A percentile compares a stretch with the other conserved stretches of the same genome.
phyloP scores from a whole-genome alignment of 2,113 vertebrate species.

The Kryptolebias marmoratus region DNA sequence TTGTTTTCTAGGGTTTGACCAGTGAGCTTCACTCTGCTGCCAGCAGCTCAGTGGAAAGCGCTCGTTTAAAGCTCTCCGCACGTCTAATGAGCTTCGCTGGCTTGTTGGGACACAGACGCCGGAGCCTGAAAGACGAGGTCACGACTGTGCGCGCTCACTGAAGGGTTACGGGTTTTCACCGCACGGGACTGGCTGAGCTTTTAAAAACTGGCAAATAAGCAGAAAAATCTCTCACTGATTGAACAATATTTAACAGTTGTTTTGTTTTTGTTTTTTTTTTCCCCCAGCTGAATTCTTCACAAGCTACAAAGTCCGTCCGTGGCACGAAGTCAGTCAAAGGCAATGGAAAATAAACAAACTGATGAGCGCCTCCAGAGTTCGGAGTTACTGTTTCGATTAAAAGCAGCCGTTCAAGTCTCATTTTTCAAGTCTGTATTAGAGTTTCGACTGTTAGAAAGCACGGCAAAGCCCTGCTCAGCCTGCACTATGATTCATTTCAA shows the following conservation, averaged over 20 bases:
- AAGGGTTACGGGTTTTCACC: conserved; percentile 8
- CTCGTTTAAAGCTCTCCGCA: too few relatives aligned
- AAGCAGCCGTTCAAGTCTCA: neutral
- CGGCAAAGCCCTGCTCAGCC: too few relatives aligned
- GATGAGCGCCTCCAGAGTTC: neutral
- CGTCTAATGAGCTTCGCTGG: neutral
- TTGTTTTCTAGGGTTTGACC: conserved; percentile 27
- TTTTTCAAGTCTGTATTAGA: too few relatives aligned
- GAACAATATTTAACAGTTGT: conserved; percentile 12
- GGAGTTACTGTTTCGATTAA: neutral
- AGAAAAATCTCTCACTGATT: conserved; percentile 10
- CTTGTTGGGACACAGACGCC: too few relatives aligned
- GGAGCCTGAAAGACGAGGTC: neutral
- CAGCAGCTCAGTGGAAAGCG: neutral
- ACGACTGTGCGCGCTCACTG: neutral
- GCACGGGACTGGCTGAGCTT: conserved; percentile 1
- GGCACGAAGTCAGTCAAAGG: neutral
- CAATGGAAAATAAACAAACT: neutral
- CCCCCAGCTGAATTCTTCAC: neutral
- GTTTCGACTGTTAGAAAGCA: too few relatives aligned
- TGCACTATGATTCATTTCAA: too few relatives aligned
- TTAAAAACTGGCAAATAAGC: conserved; percentile 11
- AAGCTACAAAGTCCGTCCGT: neutral
- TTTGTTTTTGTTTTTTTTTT: neutral
- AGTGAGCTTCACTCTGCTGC: neutral